Percentiles rank a stretch among this genome's conserved stretches.
These are phyloP conservation scores for Okamejei kenojei DNA, from an alignment of 2,797 vertebrate genomes.

Conservation along the genomic window DNA sequence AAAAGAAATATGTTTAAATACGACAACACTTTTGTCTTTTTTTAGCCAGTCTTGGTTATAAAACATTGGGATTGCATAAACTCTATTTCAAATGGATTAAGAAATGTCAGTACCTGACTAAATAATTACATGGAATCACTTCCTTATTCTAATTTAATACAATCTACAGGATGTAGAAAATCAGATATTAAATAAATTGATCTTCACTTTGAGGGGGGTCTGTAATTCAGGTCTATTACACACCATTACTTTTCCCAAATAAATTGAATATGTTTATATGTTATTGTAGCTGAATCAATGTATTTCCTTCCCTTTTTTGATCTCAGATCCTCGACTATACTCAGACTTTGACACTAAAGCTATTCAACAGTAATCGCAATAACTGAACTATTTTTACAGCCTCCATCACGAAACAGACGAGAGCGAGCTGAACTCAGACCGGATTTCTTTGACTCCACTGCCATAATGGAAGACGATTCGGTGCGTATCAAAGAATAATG, in stretches of 20 bases:
- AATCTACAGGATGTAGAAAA: neutral
- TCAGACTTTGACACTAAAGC: neutral
- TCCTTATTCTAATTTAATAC: neutral
- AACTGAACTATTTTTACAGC: conserved; percentile 58
- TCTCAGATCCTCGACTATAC: neutral
- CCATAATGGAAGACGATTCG: conserved; percentile 98
- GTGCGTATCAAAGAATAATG: conserved; percentile 57
- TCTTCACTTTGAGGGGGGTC: neutral
- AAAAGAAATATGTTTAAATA: neutral
- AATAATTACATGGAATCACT: neutral
- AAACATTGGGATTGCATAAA: neutral
- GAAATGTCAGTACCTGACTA: neutral
- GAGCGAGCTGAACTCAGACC: conserved; percentile 96
- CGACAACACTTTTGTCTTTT: neutral
- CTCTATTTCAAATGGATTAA: neutral
- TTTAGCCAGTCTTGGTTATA: neutral
- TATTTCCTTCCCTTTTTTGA: neutral
- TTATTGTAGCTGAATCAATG: neutral
- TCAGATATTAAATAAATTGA: neutral
- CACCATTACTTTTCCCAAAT: neutral
- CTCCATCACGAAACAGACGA: conserved; percentile 94
- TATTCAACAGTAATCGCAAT: neutral
- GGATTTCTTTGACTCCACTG: conserved; percentile 97
- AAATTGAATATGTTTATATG: neutral
- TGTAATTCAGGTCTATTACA: neutral